Evolutionary conservation across 2,888 invertebrate species (phyloP).

Genomic region (Pseudeuparius sepicola): DNA sequence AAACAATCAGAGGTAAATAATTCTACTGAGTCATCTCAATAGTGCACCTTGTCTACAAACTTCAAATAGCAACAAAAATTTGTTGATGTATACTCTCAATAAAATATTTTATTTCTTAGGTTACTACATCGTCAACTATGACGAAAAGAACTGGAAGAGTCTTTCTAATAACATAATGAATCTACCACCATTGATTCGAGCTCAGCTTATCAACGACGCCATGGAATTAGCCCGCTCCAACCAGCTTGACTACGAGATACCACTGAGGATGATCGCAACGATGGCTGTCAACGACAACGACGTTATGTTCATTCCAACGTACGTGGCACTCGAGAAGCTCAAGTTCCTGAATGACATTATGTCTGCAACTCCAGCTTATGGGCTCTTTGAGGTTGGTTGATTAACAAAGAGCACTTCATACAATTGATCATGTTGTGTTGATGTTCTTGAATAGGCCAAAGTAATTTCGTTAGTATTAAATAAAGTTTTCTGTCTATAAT

Average conservation of each 20-base stretch:
- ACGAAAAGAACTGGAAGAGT: slow-evolving; percentile 48
- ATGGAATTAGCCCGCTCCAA: slow-evolving; percentile 49
- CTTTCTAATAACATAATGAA: slow-evolving; percentile 43
- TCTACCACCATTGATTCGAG: slow-evolving; percentile 51
- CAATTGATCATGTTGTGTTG: too few relatives aligned
- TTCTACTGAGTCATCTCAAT: too few relatives aligned
- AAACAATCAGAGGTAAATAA: too few relatives aligned
- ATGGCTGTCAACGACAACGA: slow-evolving; percentile 38
- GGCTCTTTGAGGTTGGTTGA: slow-evolving; percentile 44
- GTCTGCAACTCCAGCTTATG: slow-evolving; percentile 47
- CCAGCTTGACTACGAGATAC: slow-evolving; percentile 46
- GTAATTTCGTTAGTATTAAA: too few relatives aligned
- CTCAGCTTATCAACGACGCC: slow-evolving; percentile 61
- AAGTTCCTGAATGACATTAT: slow-evolving; percentile 49
- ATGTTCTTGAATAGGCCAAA: too few relatives aligned
- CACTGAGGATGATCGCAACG: slow-evolving; percentile 42
- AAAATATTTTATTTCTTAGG: slow-evolving; percentile 39
- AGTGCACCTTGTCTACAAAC: too few relatives aligned
- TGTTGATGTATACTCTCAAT: too few relatives aligned
- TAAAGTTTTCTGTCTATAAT: too few relatives aligned
- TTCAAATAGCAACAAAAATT: too few relatives aligned
- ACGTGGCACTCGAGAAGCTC: slow-evolving; percentile 47
- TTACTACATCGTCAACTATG: slow-evolving; percentile 59
- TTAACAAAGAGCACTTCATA: too few relatives aligned
- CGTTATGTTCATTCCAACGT: slow-evolving; percentile 49